Evolutionary conservation across 2,113 vertebrate species (phyloP).

Genomic region (Phyllopteryx taeniolatus): DNA sequence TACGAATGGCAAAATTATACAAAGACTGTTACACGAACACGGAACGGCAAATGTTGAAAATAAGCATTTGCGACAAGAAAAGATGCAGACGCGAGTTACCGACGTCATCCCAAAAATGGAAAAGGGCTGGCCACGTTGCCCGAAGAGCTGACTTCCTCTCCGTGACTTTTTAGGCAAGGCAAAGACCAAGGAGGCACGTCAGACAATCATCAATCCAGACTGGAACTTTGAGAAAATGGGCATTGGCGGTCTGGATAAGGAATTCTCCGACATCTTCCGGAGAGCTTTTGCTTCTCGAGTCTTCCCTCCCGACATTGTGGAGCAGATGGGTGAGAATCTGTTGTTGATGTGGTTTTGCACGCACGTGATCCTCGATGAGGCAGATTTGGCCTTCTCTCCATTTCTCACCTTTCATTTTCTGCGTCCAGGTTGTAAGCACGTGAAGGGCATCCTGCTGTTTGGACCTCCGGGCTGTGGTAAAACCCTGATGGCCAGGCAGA

Average conservation of each 20-base stretch:
- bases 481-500: slow-evolving; percentile 95
- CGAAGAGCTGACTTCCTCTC: not conserved
- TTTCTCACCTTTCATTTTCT: not conserved
- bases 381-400: not conserved
- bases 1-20: no score
- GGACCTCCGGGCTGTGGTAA: slow-evolving; percentile 97
- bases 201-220: slow-evolving; percentile 97
- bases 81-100: no score
- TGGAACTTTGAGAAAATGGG: slow-evolving; percentile 99
- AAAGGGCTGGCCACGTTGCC: no score
- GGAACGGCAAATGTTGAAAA: no score
- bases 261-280: slow-evolving; percentile 96
- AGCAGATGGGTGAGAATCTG: slow-evolving; percentile 77
- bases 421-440: slow-evolving; percentile 90
- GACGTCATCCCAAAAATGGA: no score
- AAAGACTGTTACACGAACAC: no score
- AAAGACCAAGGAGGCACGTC: slow-evolving; percentile 93
- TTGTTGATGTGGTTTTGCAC: not conserved
- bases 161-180: slow-evolving; percentile 80
- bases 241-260: slow-evolving; percentile 94
- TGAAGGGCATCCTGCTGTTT: slow-evolving; percentile 94
- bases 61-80: no score
- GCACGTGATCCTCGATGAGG: not conserved
- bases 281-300: slow-evolving; percentile 95
- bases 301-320: slow-evolving; percentile 96